Base-by-base conservation (phyloP, 2,797 vertebrate genomes). In the Novumbra hubbsi region DNA sequence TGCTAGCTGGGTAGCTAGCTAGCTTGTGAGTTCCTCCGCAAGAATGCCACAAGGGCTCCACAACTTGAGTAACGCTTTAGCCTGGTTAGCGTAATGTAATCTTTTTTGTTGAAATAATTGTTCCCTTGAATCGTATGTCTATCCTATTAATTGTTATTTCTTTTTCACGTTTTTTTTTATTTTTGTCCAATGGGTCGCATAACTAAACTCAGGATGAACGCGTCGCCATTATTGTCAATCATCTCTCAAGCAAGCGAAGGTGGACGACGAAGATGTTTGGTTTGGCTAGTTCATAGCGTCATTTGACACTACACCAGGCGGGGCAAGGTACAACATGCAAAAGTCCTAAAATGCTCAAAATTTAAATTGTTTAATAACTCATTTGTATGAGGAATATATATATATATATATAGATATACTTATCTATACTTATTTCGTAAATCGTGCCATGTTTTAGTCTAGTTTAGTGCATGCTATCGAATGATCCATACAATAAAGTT, bases 221-320 rank as follows among this genome's bases (percentile, higher is more conserved):
- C 83, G 90, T 92, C 93, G 93, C 93, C 93, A 94, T 94, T 94
- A 92, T 93, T 91, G 88, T 93, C 92, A 93, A 92, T 93, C 91
- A 91, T 85, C 87, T 85, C 72, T 84, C 73, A 79, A 87, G 80
- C 65, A 65, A 38, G 21, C 88, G 88, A 85, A 88, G 16, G 3
- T 60, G 11, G 55, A 65, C 63, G 63, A 65, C 90, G 87, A 91
- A 90, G 86, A 88, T 74, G 79, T 66, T 73, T 76, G 65, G 62
- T 70, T 72, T 49, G 74, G 21, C 21, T 27, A 14, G 21, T 24
- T 24, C 8, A 1, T 27, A 17, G 21, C 21, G 21, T 60, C 21
- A 60, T 60, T 60, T 27, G 11, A 60, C 55, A 60, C 19, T 11
- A 2, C 55, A 24, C 21, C 3, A 60, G 55, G 21, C 24, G 55